A percentile compares a stretch with the other conserved stretches of the same genome.
Conservation (phyloP, 2,113 vertebrate genomes). For the Heterochromis multidens region DNA sequence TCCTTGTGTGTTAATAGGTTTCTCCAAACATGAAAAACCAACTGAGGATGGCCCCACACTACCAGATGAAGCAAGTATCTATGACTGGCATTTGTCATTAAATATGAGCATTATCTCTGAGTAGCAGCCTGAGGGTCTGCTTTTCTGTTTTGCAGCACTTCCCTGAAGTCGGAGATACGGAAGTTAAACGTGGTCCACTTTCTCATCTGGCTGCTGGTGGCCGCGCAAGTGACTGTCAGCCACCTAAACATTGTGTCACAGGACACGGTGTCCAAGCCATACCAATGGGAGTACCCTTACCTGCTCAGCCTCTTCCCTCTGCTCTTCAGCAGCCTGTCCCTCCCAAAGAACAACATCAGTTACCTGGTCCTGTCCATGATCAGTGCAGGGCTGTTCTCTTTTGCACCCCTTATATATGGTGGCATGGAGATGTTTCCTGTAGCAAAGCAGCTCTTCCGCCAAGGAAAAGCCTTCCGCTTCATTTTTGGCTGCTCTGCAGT, state of each 20-base stretch:
- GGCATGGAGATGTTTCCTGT: conserved; percentile 98
- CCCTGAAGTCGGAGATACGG: conserved; percentile 90
- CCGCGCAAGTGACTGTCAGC: conserved; percentile 85
- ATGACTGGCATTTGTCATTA: not conserved
- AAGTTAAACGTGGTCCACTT: conserved; percentile 90
- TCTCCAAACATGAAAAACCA: conserved; percentile 82
- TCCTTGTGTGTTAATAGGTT: conserved; percentile 18
- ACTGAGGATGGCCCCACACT: conserved; percentile 83
- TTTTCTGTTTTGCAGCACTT: conserved; percentile 74
- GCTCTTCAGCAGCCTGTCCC: conserved; percentile 83
- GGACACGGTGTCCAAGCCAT: conserved; percentile 89
- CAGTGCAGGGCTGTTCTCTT: conserved; percentile 90
- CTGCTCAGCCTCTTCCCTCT: conserved; percentile 79
- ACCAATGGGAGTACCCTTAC: conserved; percentile 97
- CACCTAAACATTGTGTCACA: conserved; percentile 86
- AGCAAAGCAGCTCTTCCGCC: conserved; percentile 94
- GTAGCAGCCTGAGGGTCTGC: not conserved
- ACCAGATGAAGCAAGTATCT: conserved; percentile 87
- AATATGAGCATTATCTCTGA: not conserved
- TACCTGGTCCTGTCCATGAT: conserved; percentile 98
- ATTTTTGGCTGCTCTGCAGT: conserved; percentile 92
- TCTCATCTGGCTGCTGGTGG: conserved; percentile 86
- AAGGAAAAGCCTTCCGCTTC: conserved; percentile 95
- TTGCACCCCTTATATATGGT: conserved; percentile 94
- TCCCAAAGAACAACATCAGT: conserved; percentile 97